Conservation (phyloP, 2,113 vertebrate genomes). For the Tyrannus savana region DNA sequence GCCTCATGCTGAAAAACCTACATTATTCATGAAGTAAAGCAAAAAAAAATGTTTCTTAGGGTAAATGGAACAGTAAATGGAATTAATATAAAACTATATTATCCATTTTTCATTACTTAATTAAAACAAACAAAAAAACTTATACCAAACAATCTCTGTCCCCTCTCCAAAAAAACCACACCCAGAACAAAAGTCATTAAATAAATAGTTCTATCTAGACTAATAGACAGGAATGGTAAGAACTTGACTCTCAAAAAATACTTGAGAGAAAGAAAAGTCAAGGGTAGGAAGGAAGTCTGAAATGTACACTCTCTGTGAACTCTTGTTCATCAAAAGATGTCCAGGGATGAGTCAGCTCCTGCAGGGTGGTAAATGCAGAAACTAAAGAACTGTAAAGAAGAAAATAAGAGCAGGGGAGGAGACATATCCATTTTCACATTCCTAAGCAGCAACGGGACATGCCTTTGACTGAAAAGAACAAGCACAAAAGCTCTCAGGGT, state of each 20-base stretch:
- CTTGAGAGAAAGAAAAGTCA: background rate
- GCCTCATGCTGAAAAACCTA: background rate
- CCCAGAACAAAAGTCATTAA: background rate
- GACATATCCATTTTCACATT: background rate
- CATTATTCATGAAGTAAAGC: background rate
- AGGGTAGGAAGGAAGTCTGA: background rate
- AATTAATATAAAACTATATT: background rate
- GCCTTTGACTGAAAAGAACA: background rate
- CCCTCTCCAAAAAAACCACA: accelerated
- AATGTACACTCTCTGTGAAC: background rate
- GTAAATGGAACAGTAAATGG: background rate
- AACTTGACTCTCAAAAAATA: background rate
- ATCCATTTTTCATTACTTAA: background rate
- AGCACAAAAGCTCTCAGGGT: background rate
- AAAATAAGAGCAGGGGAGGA: background rate
- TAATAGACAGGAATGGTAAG: background rate
- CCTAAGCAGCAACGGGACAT: background rate
- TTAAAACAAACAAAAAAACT: background rate
- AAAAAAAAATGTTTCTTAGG: background rate
- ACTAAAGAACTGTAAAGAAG: background rate
- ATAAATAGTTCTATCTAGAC: background rate
- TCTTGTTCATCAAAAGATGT: background rate
- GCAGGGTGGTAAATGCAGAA: background rate
- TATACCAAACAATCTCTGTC: background rate
- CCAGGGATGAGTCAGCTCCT: background rate